Evolutionary conservation across 2,113 vertebrate species (phyloP).

Genomic region (Melanotaenia duboulayi): DNA sequence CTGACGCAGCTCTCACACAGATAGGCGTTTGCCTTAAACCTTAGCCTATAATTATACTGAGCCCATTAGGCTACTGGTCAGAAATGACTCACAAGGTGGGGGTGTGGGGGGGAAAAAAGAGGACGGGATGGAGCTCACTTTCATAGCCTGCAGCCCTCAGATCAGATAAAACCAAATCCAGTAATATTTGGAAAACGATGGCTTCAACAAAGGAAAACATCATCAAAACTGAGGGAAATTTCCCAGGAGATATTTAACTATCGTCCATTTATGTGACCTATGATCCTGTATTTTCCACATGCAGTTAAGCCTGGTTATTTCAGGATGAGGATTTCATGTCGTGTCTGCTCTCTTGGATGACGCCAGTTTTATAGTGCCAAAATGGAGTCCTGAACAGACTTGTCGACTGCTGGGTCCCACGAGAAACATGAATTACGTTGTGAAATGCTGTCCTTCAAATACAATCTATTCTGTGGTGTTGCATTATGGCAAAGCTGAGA

Average conservation of each 20-base stretch:
- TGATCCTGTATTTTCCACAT: constrained; percentile 54
- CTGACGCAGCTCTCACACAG: constrained; percentile 63
- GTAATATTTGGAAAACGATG: constrained; percentile 49
- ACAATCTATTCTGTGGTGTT: constrained; percentile 72
- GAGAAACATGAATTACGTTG: constrained; percentile 76
- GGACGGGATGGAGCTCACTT: constrained; percentile 57
- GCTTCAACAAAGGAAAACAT: constrained; percentile 42
- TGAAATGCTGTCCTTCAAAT: constrained; percentile 77
- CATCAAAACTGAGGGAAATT: constrained; percentile 37
- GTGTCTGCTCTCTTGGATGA: constrained; percentile 52
- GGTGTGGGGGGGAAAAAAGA: constrained; percentile 34
- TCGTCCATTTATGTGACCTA: constrained; percentile 60
- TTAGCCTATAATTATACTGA: constrained; percentile 75
- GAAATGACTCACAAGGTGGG: constrained; percentile 73
- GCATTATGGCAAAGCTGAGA: constrained; percentile 69
- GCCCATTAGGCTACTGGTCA: constrained; percentile 76
- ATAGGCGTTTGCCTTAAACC: constrained; percentile 61
- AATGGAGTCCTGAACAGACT: constrained; percentile 56
- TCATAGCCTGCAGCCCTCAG: constrained; percentile 50
- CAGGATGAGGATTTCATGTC: constrained; percentile 44
- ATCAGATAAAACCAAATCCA: constrained; percentile 61
- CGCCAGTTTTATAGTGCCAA: constrained; percentile 60
- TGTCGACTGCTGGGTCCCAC: constrained; percentile 67
- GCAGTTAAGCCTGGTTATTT: constrained; percentile 46
- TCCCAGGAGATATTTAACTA: constrained; percentile 53